Evolutionary conservation across 1,140 invertebrate genomes (phyloP), one percentile per base, ranked within the genome.

Genomic region (Palaemon carinicauda): DNA sequence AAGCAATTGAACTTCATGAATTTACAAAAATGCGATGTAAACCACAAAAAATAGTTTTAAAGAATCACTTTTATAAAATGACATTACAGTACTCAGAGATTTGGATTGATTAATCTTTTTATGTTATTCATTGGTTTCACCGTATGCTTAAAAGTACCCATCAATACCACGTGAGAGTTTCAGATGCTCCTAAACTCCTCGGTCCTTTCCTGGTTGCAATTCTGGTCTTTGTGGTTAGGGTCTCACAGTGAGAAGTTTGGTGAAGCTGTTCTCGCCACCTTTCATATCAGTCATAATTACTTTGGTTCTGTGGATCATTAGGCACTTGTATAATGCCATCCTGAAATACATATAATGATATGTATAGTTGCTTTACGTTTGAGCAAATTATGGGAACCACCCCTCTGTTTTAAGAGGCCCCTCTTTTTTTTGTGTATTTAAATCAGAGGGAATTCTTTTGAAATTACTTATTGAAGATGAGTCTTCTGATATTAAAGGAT

Each of bases 201-300:
- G 51, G 17, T 33, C 24, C 21, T 50, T 71, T 41, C 56, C 56
- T 50, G 74, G 65, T 69, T 52, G 51, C 50, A 86, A 17, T 41
- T 86, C 77, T 79, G 83, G 83, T 86, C 31, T 27, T 77, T 77
- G 41, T 71, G 83, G 83, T 80, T 86, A 80, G 83, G 83, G 77
- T 86, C 83, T 86, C 83, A 86, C 83, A 86, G 69, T 86, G 83
- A 86, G 83, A 86, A 86, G 56, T 82, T 79, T 51, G 73, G 75
- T 53, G 75, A 71, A 56, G 82, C 71, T 75, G 82, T 75, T 60
- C 27, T 14, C 77, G 71, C 53, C 53, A 56, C 29, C 82, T 27
- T 24, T 56, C 19, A 69, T 51, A 41, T 41, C 41, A 41, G 41
- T 41, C 41, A 41, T 41, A 50, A 27, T 50, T 81, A 65, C 80